Evolutionary conservation across 2,888 invertebrate genomes (phyloP), one percentile per base, ranked within the genome.

Genomic region (Spilarctia lutea): DNA sequence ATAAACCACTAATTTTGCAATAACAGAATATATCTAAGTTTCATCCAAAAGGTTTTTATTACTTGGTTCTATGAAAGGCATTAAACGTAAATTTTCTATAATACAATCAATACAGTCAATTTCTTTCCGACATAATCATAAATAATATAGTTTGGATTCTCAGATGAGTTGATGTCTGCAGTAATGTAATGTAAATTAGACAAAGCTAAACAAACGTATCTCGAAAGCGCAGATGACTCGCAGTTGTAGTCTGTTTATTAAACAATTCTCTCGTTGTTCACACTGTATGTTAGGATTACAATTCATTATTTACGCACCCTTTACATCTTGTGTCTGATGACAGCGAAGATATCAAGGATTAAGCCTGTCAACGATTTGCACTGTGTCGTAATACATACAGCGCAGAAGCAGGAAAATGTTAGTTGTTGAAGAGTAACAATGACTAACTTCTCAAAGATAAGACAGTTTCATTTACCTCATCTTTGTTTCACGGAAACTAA

Each of bases 231-330:
- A 92, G 87, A 92, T 92, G 93, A 88, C 84, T 88, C 83, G 87
- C 89, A 90, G 87, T 89, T 86, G 89, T 79, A 84, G 83, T 87
- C 83, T 93, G 92, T 94, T 93, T 93, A 89, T 77, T 90, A 94
- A 94, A 94, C 92, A 92, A 83, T 75, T 74, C 73, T 85, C 81
- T 86, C 89, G 89, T 88, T 88, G 89, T 89, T 81, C 86, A 83
- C 85, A 83, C 76, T 79, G 66, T 71, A 74, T 75, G 79, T 80
- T 80, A 79, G 77, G 79, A 85, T 85, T 82, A 82, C 79, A 73
- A 75, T 79, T 73, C 71, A 74, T 74, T 87, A 82, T 88, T 86
- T 88, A 79, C 79, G 79, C 82, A 82, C 86, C 86, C 82, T 87
- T 85, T 85, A 81, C 75, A 75, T 77, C 82, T 80, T 84, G 81